Conservation (phyloP, 2,113 vertebrate genomes). For the Istiophorus platypterus region DNA sequence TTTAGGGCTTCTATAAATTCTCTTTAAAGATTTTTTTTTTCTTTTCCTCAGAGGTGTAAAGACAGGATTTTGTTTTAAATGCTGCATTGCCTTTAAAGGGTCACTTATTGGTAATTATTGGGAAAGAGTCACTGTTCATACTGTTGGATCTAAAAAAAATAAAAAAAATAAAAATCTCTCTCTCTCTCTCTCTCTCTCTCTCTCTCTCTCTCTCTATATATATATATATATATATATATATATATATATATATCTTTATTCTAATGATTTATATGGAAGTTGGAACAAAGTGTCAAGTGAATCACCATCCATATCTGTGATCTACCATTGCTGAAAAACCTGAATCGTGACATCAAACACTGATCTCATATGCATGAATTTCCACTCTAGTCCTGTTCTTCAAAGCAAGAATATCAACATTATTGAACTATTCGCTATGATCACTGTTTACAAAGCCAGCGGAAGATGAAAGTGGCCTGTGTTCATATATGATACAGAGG, state of each 20-base stretch:
- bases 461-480: conserved; percentile 62
- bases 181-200: too few relatives aligned
- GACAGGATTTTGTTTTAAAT: neutral
- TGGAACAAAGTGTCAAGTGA: conserved; percentile 43
- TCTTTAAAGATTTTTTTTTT: conserved; percentile 1
- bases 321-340: conserved; percentile 24
- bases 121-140: conserved; percentile 8
- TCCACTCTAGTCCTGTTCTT: conserved; percentile 58
- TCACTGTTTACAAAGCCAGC: conserved; percentile 69
- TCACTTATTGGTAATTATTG: too few relatives aligned
- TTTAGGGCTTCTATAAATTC: neutral
- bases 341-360: conserved; percentile 61
- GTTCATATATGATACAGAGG: conserved; percentile 44
- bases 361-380: conserved; percentile 63
- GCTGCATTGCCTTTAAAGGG: too few relatives aligned
- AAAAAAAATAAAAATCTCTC: too few relatives aligned
- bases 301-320: conserved; percentile 41
- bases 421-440: conserved; percentile 69
- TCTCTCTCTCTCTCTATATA: too few relatives aligned
- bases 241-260: neutral
- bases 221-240: too few relatives aligned
- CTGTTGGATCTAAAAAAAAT: neutral
- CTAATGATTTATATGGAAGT: conserved; percentile 26
- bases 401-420: conserved; percentile 68
- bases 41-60: neutral